A percentile compares a stretch with the other conserved stretches of the same genome.
Conservation (phyloP, 2,113 vertebrate genomes). For the Myiagra hebetior region DNA sequence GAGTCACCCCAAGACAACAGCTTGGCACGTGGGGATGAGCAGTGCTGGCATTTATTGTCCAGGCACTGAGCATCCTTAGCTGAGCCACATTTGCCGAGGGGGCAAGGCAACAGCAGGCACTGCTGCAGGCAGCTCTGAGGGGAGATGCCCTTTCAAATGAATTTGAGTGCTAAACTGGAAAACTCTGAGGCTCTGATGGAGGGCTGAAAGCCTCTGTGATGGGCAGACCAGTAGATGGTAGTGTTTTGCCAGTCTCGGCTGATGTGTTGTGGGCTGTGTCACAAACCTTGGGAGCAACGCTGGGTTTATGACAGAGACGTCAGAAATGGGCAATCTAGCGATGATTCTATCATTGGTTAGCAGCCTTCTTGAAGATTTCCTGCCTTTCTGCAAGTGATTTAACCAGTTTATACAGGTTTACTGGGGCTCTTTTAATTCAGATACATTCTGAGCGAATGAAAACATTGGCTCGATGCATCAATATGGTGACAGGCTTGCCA, state of each 20-base stretch:
- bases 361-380: neutral
- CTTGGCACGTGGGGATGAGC: neutral
- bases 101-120: neutral
- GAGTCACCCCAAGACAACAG: too few relatives aligned
- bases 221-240: neutral
- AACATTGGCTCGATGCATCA: rapidly evolving
- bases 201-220: neutral
- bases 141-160: neutral
- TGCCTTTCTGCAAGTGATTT: neutral
- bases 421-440: neutral
- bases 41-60: too few relatives aligned
- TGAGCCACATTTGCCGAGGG: neutral
- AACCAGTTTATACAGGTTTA: neutral
- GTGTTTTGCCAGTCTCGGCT: neutral
- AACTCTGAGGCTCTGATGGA: neutral
- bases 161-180: neutral
- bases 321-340: neutral
- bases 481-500: neutral
- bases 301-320: neutral
- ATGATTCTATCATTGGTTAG: neutral
- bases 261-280: neutral
- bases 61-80: neutral
- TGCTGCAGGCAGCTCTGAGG: neutral
- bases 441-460: neutral
- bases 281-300: too few relatives aligned